Base-by-base conservation (phyloP, 2,797 vertebrate species). In the Gallirallus australis region DNA sequence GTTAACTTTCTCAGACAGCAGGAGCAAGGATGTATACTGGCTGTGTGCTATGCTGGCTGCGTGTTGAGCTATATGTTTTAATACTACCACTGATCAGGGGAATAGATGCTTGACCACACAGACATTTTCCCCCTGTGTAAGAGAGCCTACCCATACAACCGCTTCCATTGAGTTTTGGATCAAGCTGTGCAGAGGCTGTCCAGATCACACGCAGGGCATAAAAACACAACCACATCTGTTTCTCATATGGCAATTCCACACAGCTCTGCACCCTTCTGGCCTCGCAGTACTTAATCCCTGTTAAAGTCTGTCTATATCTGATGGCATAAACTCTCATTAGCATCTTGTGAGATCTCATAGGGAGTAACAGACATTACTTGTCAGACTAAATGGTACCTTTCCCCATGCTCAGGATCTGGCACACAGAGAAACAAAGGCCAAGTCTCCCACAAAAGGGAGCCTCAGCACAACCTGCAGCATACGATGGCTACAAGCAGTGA, bases 161-260 rank as follows among this genome's bases (percentile, higher is more conserved):
- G 5, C 37, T 89, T 84, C 61, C 31, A 50, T 65, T 82, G 53
- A 72, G 5, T 84, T 92, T 75, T 63, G 63, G 59, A 80, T 90
- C 83, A 84, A 65, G 54, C 18, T 78, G 68, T 39, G 61, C 50
- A 61, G 45, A 63, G 64, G 30, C 68, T 57, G 30, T 59, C 52
- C 52, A 52, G 72, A 86, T 30, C 2, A 2, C 54, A 65, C 0
- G 4, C 53, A 57, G 33, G 17, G 45, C 48, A 35, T 64, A 53
- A 86, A 86, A 78, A 33, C 23, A 57, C 57, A 86, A 33, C 57
- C 73, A 42, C 77, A 86, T 84, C 68, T 86, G 52, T 83, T 95
- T 80, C 57, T 61, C 31, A 61, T 53, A 23, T 2, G 13, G 59
- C 5, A 6, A 31, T 42, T 71, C 59, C 70, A 57, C 53, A 39